Evolutionary conservation across 2,888 invertebrate species (phyloP).

Genomic region (Sycophila texana): DNA sequence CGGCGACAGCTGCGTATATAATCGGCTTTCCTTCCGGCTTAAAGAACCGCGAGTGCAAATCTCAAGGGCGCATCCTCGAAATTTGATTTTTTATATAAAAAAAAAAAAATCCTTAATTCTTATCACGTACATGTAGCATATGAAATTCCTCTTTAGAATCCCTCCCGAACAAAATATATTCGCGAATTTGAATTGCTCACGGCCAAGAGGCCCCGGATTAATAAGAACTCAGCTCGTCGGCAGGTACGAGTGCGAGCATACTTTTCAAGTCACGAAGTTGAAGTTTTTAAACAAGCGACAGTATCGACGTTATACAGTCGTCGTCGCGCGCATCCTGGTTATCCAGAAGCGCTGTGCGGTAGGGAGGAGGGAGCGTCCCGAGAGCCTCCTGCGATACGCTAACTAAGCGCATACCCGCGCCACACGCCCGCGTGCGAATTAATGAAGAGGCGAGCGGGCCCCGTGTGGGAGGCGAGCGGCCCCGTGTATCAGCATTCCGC

Average conservation of each 20-base stretch:
- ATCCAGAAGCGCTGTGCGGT: background rate
- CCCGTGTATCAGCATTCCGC: conserved; percentile 31
- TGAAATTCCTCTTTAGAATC: no score
- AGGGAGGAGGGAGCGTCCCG: background rate
- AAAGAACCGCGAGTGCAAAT: background rate
- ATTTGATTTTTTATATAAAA: background rate
- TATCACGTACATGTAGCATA: no score
- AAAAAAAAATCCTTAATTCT: no score
- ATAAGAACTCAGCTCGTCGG: no score
- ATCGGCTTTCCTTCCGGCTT: background rate
- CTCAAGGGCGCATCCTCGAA: background rate
- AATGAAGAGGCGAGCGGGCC: conserved; percentile 7
- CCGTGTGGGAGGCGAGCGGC: background rate
- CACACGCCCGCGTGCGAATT: conserved; percentile 6
- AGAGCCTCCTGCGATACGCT: background rate
- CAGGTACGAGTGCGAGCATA: no score
- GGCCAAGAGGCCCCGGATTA: no score
- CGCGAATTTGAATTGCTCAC: no score
- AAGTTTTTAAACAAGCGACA: no score
- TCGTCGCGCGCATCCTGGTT: no score
- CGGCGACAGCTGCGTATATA: background rate
- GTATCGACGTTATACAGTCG: no score
- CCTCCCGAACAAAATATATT: no score
- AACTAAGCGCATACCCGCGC: background rate
- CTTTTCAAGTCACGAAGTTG: no score